Conservation (phyloP, 2,888 invertebrate genomes). For the Axea sp. region DNA sequence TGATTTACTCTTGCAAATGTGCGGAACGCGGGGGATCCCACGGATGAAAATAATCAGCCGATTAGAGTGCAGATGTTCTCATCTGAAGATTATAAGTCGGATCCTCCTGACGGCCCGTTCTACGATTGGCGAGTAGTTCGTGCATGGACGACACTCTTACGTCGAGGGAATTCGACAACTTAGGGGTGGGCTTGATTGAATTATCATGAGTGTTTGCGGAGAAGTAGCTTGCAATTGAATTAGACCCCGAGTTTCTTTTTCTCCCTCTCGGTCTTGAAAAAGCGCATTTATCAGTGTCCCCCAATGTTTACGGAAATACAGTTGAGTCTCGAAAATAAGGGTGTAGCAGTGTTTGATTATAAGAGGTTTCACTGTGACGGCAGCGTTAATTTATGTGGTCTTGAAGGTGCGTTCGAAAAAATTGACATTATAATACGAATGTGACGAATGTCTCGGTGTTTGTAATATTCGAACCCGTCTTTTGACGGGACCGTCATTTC, state of each 20-base stretch:
- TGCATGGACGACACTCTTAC: conserved; percentile 47
- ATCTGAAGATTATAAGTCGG: conserved; percentile 75
- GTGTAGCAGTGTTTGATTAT: too few species aligned
- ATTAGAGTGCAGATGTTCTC: conserved; percentile 79
- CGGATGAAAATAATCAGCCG: conserved; percentile 75
- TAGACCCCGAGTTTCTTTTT: conserved; percentile 67
- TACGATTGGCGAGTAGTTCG: conserved; percentile 35
- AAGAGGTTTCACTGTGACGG: too few species aligned
- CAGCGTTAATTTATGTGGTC: too few species aligned
- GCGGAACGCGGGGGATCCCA: conserved; percentile 55
- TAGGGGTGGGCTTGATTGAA: conserved; percentile 76
- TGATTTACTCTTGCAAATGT: conserved; percentile 64
- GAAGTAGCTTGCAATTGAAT: conserved; percentile 78
- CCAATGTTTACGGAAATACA: conserved; percentile 46
- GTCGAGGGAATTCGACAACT: conserved; percentile 56
- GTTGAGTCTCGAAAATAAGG: neutral
- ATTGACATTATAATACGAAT: too few species aligned
- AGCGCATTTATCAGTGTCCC: conserved; percentile 56
- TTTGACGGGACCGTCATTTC: too few species aligned
- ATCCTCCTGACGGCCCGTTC: too few species aligned
- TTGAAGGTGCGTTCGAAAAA: too few species aligned
- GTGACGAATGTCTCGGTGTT: too few species aligned
- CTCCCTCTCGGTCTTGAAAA: conserved; percentile 18
- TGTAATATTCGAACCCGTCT: too few species aligned
- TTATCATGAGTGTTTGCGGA: conserved; percentile 80